Base-by-base conservation (phyloP, 2,888 invertebrate species). In the Eupsilia transversa region DNA sequence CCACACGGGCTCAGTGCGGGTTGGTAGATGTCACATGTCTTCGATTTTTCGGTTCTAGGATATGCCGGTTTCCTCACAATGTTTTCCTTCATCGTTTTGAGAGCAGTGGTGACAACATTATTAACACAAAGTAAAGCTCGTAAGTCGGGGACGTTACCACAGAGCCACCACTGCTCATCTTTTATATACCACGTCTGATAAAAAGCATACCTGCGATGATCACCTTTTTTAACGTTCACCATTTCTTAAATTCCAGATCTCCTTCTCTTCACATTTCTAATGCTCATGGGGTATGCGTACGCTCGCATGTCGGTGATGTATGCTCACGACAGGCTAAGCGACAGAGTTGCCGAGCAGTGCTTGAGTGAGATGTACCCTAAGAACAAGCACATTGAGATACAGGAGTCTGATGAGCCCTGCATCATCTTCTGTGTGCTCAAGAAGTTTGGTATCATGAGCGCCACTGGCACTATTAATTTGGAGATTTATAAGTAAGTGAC, bases 371-470 rank as follows among this genome's bases (percentile, higher is more conserved):
- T 96, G 96, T 96, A 90, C 73, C 94, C 96, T 0, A 94, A 91
- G 73, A 87, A 88, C 33, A 94, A 91, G 61, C 90, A 87, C 27
- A 77, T 94, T 3, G 93, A 94, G 3, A 82, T 96, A 35, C 93
- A 95, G 74, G 95, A 95, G 79, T 95, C 95, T 0, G 96, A 96
- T 41, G 95, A 94, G 70, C 87, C 95, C 0, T 96, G 96, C 84
- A 94, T 96, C 79, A 95, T 96, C 74, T 95, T 92, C 86, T 96
- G 96, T 74, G 96, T 96, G 0, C 87, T 96, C 41, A 95, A 91
- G 88, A 95, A 95, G 83, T 92, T 96, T 17, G 95, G 95, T 5
- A 95, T 96, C 68, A 96, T 96, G 91, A 94, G 89, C 33, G 9
- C 87, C 0, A 92, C 77, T 72, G 96, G 96, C 0, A 81, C 87